Evolutionary conservation across 2,888 invertebrate genomes (phyloP).

Genomic region (Lampropteryx suffumata): DNA sequence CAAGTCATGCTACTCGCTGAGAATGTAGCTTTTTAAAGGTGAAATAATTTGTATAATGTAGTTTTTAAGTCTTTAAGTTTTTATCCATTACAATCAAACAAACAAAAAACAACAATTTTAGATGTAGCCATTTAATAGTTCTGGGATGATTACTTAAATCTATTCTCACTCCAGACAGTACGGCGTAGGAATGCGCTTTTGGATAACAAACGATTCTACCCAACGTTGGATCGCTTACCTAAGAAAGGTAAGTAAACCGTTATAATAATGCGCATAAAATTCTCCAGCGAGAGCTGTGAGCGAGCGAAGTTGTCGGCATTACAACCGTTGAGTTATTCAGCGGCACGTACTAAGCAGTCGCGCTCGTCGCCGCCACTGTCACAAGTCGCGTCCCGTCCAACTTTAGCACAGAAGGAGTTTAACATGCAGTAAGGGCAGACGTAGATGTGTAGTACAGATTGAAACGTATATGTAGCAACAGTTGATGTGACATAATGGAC

Average conservation of each 20-base stretch:
- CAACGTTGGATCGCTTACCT: constrained; percentile 23
- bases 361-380: constrained; percentile 14
- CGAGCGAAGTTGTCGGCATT: constrained; percentile 60
- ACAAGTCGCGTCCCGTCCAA: constrained; percentile 23
- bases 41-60: no score
- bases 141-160: not conserved
- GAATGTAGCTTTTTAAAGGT: no score
- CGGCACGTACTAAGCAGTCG: constrained; percentile 58
- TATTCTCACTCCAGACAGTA: not conserved
- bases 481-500: no score
- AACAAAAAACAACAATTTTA: no score
- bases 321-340: constrained; percentile 66
- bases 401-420: constrained; percentile 14
- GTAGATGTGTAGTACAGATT: no score
- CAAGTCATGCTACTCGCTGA: no score
- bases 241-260: constrained; percentile 51
- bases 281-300: constrained; percentile 57
- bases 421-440: constrained; percentile 10
- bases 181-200: not conserved
- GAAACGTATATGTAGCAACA: no score
- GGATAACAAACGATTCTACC: constrained; percentile 5
- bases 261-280: constrained; percentile 72
- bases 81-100: no score
- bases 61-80: no score
- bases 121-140: no score